Conservation (phyloP, 2,113 vertebrate species). For the Abramis brama region DNA sequence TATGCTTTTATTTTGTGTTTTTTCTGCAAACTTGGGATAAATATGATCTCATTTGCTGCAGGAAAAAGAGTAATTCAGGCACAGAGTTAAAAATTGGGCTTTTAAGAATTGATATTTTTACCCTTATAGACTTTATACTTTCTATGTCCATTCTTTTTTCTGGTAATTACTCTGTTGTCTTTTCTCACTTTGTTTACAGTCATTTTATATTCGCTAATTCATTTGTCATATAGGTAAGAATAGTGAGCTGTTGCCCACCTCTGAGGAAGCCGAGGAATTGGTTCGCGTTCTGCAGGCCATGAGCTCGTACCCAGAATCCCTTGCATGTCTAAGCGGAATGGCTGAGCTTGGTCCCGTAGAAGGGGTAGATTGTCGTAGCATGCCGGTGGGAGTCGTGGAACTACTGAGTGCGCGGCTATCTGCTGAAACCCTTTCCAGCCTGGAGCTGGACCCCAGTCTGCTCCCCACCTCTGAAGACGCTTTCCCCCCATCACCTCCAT, state of each 20-base stretch:
- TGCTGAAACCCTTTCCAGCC: slow-evolving; percentile 83
- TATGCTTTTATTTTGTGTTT: background rate
- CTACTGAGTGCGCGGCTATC: slow-evolving; percentile 85
- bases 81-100: background rate
- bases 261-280: slow-evolving; percentile 89
- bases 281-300: slow-evolving; percentile 89
- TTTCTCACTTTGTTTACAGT: too few species aligned
- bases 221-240: slow-evolving; percentile 80
- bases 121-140: background rate
- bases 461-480: slow-evolving; percentile 82
- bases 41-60: background rate
- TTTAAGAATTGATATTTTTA: background rate
- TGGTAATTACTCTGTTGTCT: background rate
- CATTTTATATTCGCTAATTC: background rate
- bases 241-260: slow-evolving; percentile 87
- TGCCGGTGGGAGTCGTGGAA: slow-evolving; percentile 84
- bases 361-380: slow-evolving; percentile 81
- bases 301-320: slow-evolving; percentile 77
- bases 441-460: slow-evolving; percentile 88
- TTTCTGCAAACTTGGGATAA: background rate
- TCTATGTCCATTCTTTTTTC: background rate
- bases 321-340: slow-evolving; percentile 89
- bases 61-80: background rate
- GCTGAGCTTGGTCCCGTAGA: slow-evolving; percentile 84
- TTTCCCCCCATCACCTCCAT: slow-evolving; percentile 78